phyloP scores from a whole-genome alignment of 2,888 invertebrate genomes.

The Chaitophorus viminalis region DNA sequence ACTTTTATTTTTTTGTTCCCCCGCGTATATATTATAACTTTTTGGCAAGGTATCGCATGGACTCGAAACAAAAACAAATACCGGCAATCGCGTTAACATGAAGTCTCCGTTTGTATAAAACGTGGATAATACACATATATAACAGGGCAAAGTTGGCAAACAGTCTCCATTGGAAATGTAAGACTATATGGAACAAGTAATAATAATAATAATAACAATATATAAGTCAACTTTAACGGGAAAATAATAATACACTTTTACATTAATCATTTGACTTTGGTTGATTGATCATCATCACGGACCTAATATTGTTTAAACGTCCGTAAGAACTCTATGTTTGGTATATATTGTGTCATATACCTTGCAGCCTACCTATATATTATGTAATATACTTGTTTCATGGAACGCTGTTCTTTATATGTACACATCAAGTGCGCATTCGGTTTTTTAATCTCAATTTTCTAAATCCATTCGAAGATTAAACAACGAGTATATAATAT shows the following conservation, averaged over 20 bases:
- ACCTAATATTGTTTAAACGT: too few relatives aligned
- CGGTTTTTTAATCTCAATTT: too few relatives aligned
- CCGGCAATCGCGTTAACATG: slow-evolving; percentile 1
- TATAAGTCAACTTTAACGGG: not conserved
- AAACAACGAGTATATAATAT: too few relatives aligned
- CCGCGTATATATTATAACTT: not conserved
- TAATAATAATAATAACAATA: not conserved
- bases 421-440: too few relatives aligned
- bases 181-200: not conserved
- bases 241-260: slow-evolving; percentile 24
- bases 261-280: not conserved
- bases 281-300: not conserved
- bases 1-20: not conserved
- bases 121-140: not conserved
- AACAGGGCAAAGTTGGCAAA: not conserved
- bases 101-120: not conserved
- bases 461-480: too few relatives aligned
- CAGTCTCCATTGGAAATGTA: not conserved
- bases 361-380: too few relatives aligned
- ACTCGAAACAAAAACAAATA: not conserved
- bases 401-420: too few relatives aligned
- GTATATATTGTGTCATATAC: too few relatives aligned
- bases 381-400: too few relatives aligned
- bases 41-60: not conserved
- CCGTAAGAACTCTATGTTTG: too few relatives aligned